A percentile compares a stretch with the other conserved stretches of the same genome.
Evolutionary conservation across 2,888 invertebrate genomes (phyloP).

Genomic region (Lysandra coridon): DNA sequence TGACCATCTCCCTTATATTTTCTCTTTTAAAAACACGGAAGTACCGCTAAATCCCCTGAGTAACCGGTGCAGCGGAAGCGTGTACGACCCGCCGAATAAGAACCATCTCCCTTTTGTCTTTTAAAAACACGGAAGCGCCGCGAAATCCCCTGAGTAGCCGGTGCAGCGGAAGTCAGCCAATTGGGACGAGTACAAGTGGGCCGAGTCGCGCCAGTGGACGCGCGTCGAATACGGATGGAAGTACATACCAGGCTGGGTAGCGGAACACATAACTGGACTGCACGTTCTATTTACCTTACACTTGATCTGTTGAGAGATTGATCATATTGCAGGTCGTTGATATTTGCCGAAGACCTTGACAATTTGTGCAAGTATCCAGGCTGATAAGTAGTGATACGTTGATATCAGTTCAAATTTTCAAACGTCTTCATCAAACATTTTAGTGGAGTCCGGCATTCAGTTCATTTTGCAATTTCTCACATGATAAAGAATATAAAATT

Average conservation of each 20-base stretch:
- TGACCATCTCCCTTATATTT: no score
- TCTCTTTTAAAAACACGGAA: no score
- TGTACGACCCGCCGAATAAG: no score
- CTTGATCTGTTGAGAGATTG: slow-evolving; percentile 10
- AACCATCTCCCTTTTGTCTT: no score
- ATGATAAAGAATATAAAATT: no score
- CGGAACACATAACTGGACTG: slow-evolving; percentile 67
- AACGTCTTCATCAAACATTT: no score
- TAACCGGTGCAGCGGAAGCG: no score
- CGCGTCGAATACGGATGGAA: slow-evolving; percentile 54
- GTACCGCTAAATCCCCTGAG: no score
- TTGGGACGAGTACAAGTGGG: slow-evolving; percentile 41
- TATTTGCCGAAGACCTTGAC: neutral
- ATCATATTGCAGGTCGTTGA: neutral
- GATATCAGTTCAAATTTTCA: no score
- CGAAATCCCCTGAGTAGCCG: neutral
- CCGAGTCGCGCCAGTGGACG: slow-evolving; percentile 40
- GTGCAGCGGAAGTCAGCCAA: slow-evolving; percentile 42
- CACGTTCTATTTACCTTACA: slow-evolving; percentile 41
- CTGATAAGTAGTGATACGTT: neutral
- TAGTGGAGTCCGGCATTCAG: no score
- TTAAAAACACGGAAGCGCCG: neutral
- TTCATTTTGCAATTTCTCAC: no score
- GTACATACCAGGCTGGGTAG: slow-evolving; percentile 63
- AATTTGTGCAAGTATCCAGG: neutral